Conservation (phyloP, 2,888 invertebrate genomes). For the Agelastica alni region DNA sequence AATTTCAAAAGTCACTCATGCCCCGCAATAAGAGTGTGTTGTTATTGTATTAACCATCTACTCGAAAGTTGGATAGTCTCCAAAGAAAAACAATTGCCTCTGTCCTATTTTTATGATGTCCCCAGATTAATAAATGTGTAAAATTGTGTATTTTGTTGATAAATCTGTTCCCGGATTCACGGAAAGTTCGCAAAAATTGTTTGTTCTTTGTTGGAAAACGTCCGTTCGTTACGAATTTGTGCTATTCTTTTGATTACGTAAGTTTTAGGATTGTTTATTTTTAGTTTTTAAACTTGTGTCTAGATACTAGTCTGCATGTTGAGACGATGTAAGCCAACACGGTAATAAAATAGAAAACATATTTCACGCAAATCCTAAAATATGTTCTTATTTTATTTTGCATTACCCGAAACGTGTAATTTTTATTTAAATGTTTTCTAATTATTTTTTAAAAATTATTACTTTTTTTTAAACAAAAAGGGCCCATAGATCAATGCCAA, state of each 20-base stretch:
- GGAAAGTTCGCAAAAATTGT: background rate
- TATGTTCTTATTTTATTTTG: no score
- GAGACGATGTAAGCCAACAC: background rate
- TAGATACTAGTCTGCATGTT: background rate
- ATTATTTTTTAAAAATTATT: no score
- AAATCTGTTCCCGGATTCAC: conserved; percentile 2
- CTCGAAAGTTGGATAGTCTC: conserved; percentile 30
- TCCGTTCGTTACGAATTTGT: background rate
- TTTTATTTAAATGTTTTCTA: no score
- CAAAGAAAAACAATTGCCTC: conserved; percentile 32
- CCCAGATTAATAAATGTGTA: conserved; percentile 20
- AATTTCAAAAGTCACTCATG: conserved; percentile 13
- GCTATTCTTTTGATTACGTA: conserved; percentile 4
- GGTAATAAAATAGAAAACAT: background rate
- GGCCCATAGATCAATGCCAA: no score
- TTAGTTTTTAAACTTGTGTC: conserved; percentile 13
- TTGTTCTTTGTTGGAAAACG: conserved; percentile 1
- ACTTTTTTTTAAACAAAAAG: no score
- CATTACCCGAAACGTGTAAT: no score
- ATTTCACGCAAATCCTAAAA: no score
- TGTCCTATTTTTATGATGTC: conserved; percentile 32
- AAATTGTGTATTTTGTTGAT: conserved; percentile 27
- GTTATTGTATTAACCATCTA: conserved; percentile 21
- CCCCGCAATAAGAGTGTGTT: conserved; percentile 21
- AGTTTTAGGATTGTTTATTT: conserved; percentile 12